Evolutionary conservation across 2,888 invertebrate species (phyloP).

Genomic region (Coenonympha arcania): DNA sequence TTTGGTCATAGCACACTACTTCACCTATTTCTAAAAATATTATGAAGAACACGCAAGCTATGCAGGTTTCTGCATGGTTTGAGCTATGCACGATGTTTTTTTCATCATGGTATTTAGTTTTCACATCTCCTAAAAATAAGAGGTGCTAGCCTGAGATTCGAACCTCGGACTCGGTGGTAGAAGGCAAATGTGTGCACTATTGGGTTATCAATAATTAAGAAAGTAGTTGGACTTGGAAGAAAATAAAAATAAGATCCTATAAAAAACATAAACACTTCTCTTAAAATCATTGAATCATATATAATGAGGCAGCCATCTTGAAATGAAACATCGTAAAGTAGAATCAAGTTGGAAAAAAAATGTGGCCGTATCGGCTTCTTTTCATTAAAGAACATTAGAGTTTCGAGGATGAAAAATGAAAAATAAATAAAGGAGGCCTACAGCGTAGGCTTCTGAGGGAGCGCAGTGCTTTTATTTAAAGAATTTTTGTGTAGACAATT

Average conservation of each 20-base stretch:
- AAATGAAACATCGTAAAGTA: constrained; percentile 43
- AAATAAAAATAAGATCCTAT: background rate
- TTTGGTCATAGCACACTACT: too few relatives aligned
- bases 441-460: constrained; percentile 42
- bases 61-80: too few relatives aligned
- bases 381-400: constrained; percentile 70
- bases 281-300: constrained; percentile 36
- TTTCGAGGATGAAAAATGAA: constrained; percentile 57
- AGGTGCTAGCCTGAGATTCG: too few relatives aligned
- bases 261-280: background rate
- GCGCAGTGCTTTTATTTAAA: constrained; percentile 29
- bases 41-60: too few relatives aligned
- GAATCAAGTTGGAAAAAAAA: constrained; percentile 35
- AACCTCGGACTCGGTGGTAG: too few relatives aligned
- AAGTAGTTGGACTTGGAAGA: too few relatives aligned
- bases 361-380: constrained; percentile 53
- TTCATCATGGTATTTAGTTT: too few relatives aligned
- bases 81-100: too few relatives aligned
- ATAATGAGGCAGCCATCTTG: constrained; percentile 47
- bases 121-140: too few relatives aligned
- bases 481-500: constrained; percentile 17
- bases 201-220: too few relatives aligned
- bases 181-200: too few relatives aligned
- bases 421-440: constrained; percentile 51
- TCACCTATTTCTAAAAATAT: too few relatives aligned